A percentile compares a stretch with the other conserved stretches of the same genome.
phyloP scores from a whole-genome alignment of 2,888 invertebrate genomes.

The Cataglyphis albicans region DNA sequence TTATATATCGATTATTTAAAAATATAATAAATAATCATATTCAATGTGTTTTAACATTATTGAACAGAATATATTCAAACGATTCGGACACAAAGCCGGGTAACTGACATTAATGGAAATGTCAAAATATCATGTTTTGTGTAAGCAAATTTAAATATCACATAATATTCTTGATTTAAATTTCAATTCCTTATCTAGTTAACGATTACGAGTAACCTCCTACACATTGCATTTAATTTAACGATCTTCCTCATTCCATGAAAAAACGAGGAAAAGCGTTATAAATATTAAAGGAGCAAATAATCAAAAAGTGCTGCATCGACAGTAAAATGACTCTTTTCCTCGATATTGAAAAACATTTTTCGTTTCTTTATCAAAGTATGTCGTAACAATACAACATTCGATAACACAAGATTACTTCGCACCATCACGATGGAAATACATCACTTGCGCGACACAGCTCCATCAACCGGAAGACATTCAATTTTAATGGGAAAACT shows the following conservation, averaged over 20 bases:
- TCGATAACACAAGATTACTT: conserved; percentile 38
- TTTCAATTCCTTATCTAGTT: neutral
- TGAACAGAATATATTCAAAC: neutral
- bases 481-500: conserved; percentile 60
- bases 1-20: conserved; percentile 22
- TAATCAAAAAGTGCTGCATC: neutral
- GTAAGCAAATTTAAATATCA: conserved; percentile 27
- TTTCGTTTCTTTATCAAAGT: neutral
- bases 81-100: neutral
- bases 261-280: neutral
- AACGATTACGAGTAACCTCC: neutral
- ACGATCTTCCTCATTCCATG: neutral
- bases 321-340: conserved; percentile 24
- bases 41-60: conserved; percentile 21
- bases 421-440: conserved; percentile 26
- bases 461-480: conserved; percentile 7
- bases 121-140: conserved; percentile 6
- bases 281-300: conserved; percentile 27
- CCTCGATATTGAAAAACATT: conserved; percentile 30
- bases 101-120: conserved; percentile 38
- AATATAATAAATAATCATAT: conserved; percentile 7
- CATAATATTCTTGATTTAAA: conserved; percentile 19
- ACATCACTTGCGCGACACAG: conserved; percentile 4
- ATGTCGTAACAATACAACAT: conserved; percentile 42
- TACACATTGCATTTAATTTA: neutral